A percentile compares a stretch with the other conserved stretches of the same genome.
phyloP scores from a whole-genome alignment of 2,113 vertebrate genomes.

The Gambusia affinis region DNA sequence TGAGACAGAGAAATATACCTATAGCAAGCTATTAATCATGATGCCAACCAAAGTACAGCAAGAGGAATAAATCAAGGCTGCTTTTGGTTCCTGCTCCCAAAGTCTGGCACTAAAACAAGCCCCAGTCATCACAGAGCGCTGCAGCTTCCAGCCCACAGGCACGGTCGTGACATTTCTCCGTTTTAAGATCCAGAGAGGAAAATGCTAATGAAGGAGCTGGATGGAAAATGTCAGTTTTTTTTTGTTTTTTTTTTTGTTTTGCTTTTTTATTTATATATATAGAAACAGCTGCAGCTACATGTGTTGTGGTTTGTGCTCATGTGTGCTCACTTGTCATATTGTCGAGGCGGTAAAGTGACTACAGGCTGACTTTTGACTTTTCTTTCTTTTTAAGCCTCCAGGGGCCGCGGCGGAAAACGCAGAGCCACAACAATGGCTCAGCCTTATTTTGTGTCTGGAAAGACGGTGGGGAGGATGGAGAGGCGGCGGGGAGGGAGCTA shows the following conservation, averaged over 20 bases:
- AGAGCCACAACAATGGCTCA: constrained; percentile 64
- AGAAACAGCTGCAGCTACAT: constrained; percentile 24
- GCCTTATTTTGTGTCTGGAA: constrained; percentile 52
- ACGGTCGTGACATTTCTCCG: constrained; percentile 77
- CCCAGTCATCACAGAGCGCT: constrained; percentile 67
- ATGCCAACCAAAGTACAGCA: constrained; percentile 64
- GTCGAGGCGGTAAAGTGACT: constrained; percentile 54
- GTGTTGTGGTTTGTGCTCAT: constrained; percentile 35
- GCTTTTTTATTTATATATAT: too few species aligned
- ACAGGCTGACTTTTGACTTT: constrained; percentile 57
- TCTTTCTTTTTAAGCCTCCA: constrained; percentile 14
- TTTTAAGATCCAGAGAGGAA: constrained; percentile 74
- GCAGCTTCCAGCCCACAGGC: constrained; percentile 73
- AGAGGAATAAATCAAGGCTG: constrained; percentile 75
- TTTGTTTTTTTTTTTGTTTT: constrained; percentile 34
- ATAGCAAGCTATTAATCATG: constrained; percentile 73
- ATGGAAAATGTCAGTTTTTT: constrained; percentile 70
- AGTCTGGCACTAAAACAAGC: constrained; percentile 75
- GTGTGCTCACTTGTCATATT: constrained; percentile 41
- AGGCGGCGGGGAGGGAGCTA: constrained; percentile 21
- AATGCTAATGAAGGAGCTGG: constrained; percentile 78
- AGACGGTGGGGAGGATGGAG: constrained; percentile 35
- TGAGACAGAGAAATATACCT: constrained; percentile 50
- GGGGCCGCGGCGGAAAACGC: constrained; percentile 39
- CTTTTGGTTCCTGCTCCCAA: constrained; percentile 62